These are phyloP conservation scores for Pygmarrhopalites habei DNA, from an alignment of 1,140 invertebrate genomes.

Conservation along the genomic window DNA sequence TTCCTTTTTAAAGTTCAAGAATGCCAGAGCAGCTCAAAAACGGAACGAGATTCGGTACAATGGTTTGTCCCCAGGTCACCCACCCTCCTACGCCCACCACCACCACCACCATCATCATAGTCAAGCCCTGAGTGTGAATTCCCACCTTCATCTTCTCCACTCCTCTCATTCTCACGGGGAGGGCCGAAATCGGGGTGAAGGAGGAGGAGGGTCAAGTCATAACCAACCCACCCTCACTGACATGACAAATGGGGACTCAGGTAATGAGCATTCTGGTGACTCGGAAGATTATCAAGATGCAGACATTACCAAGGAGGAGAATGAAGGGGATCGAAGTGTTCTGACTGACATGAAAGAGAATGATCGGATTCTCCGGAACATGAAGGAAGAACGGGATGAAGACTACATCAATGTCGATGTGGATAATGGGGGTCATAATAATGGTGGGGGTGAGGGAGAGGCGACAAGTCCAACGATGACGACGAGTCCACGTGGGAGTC, in stretches of 20 bases:
- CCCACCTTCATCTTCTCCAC: conserved; percentile 14
- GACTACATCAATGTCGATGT: conserved; percentile 23
- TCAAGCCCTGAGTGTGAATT: background rate
- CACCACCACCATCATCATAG: conserved; percentile 20
- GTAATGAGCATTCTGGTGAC: conserved; percentile 16
- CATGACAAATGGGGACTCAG: conserved; percentile 10
- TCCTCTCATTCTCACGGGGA: conserved; percentile 10
- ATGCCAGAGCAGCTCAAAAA: conserved; percentile 74
- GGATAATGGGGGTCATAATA: conserved; percentile 25
- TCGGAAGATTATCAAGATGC: conserved; percentile 27
- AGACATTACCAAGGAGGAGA: background rate
- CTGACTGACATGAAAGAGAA: background rate
- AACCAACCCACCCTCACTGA: background rate
- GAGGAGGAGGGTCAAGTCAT: background rate
- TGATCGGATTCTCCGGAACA: background rate
- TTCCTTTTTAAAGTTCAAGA: too few relatives aligned
- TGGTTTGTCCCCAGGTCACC: conserved; percentile 27
- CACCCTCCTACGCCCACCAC: conserved; percentile 17
- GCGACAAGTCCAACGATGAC: conserved; percentile 44
- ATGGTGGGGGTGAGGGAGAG: conserved; percentile 56
- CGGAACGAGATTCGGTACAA: conserved; percentile 38
- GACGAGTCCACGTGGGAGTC: too few relatives aligned
- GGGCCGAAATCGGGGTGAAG: background rate
- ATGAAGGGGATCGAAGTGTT: background rate
- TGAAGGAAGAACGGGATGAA: conserved; percentile 23